Percentiles rank a stretch among this genome's conserved stretches.
These are phyloP conservation scores for Rhyacichthys aspro DNA, from an alignment of 2,797 vertebrate species.

Conservation along the genomic window DNA sequence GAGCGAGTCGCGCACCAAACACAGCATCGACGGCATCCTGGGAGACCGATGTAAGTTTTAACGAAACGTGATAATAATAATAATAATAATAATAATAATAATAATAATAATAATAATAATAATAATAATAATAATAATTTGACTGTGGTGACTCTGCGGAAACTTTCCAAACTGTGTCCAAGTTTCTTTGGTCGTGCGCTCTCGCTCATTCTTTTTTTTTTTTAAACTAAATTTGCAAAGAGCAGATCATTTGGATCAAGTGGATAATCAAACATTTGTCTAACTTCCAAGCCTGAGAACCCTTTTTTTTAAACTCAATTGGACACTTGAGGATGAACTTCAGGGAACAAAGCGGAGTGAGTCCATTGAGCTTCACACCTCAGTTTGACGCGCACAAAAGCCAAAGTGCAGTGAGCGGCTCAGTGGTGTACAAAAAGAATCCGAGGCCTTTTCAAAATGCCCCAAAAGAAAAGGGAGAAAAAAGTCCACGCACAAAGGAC, in stretches of 20 bases:
- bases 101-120: conserved; percentile 8
- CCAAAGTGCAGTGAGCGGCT: conserved; percentile 89
- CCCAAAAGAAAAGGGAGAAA: conserved; percentile 92
- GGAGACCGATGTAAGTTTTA: conserved; percentile 92
- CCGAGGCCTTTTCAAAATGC: conserved; percentile 94
- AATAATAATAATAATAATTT: conserved; percentile 5
- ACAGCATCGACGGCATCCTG: conserved; percentile 98
- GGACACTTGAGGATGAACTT: conserved; percentile 99
- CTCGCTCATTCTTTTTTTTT: neutral
- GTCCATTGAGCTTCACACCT: conserved; percentile 99
- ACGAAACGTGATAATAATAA: neutral
- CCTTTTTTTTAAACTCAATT: conserved; percentile 87
- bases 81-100: conserved; percentile 7
- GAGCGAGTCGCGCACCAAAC: conserved; percentile 92
- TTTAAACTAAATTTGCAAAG: conserved; percentile 60
- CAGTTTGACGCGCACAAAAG: conserved; percentile 94
- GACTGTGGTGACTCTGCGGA: neutral
- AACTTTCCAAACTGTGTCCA: neutral
- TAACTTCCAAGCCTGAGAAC: conserved; percentile 94
- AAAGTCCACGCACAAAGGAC: conserved; percentile 93
- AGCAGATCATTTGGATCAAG: conserved; percentile 85
- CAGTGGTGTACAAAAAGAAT: conserved; percentile 94
- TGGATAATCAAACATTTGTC: conserved; percentile 99
- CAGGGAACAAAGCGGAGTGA: conserved; percentile 94
- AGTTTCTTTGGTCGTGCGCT: conserved; percentile 13